Evolutionary conservation across 2,113 vertebrate species (phyloP).

Genomic region (Myocastor coypus): DNA sequence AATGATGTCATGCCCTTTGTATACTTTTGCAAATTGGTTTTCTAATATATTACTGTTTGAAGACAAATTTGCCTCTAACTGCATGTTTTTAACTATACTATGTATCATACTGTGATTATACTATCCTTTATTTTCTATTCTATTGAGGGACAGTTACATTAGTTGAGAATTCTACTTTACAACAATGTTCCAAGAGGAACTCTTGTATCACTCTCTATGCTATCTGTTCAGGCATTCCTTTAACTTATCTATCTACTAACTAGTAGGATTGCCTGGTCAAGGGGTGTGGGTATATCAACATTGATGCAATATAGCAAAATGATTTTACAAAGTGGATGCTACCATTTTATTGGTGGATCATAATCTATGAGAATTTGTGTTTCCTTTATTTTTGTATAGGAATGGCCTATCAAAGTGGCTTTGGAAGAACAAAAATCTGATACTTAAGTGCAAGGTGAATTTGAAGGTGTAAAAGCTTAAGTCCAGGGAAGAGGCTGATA

Average conservation of each 20-base stretch:
- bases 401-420: not conserved
- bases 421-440: not conserved
- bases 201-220: not conserved
- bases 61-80: not conserved
- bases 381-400: not conserved
- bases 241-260: not conserved
- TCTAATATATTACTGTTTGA: not conserved
- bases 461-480: not conserved
- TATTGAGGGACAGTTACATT: not conserved
- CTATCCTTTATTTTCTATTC: not conserved
- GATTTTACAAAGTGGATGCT: not conserved
- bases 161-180: not conserved
- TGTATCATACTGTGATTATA: not conserved
- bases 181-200: not conserved
- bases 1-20: not conserved
- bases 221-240: not conserved
- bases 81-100: not conserved
- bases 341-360: not conserved
- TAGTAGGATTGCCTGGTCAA: not conserved
- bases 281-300: not conserved
- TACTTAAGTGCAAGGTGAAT: not conserved
- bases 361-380: not conserved
- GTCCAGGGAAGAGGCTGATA: not conserved
- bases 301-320: not conserved
- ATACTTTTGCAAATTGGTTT: not conserved